A percentile compares a stretch with the other conserved stretches of the same genome.
phyloP scores from a whole-genome alignment of 1,140 invertebrate genomes.

The Lasioglossum albipes region DNA sequence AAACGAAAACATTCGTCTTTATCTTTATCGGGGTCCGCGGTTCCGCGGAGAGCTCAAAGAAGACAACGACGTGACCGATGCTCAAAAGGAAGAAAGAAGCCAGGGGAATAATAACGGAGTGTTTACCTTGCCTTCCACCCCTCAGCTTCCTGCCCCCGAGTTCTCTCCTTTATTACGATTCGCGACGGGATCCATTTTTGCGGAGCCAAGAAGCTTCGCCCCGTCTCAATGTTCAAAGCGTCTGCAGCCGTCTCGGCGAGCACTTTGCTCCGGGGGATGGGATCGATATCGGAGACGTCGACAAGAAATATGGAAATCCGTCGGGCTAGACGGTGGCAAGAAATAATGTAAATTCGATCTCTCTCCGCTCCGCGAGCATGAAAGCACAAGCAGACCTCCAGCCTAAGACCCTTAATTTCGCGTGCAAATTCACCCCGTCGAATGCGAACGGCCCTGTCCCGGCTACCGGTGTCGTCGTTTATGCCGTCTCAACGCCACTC shows the following conservation, averaged over 20 bases:
- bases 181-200: conserved; percentile 14
- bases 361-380: not conserved
- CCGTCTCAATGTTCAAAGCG: conserved; percentile 5
- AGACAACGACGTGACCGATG: not conserved
- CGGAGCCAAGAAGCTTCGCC: conserved; percentile 11
- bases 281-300: conserved; percentile 23
- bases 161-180: conserved; percentile 11
- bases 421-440: not conserved
- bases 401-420: conserved; percentile 1
- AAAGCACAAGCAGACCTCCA: not conserved
- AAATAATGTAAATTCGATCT: conserved; percentile 30
- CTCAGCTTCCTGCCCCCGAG: too few relatives aligned
- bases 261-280: not conserved
- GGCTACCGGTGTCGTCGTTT: too few relatives aligned
- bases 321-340: conserved; percentile 14
- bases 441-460: too few relatives aligned
- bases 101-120: not conserved
- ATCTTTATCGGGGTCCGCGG: too few relatives aligned
- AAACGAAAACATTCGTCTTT: not conserved
- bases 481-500: too few relatives aligned
- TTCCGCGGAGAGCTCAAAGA: not conserved
- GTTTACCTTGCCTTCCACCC: not conserved
- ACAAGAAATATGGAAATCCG: conserved; percentile 29
- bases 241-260: not conserved
- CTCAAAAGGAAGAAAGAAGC: not conserved